Evolutionary conservation across 2,113 vertebrate species (phyloP).

Genomic region (Lynx canadensis): DNA sequence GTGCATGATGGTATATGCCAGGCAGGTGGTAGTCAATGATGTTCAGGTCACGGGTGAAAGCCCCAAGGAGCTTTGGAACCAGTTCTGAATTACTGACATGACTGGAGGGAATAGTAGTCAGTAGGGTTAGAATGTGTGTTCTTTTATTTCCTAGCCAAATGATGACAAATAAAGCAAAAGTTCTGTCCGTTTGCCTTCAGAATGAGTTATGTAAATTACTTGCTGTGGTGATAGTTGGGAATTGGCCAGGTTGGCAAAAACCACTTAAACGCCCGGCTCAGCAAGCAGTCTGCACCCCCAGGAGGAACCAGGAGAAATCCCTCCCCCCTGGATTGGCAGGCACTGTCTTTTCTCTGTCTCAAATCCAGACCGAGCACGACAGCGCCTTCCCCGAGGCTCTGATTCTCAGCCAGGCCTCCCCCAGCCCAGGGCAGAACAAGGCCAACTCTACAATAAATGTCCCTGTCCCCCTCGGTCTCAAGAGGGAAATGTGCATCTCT

Average conservation of each 20-base stretch:
- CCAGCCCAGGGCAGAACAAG: background rate
- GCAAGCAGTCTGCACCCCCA: background rate
- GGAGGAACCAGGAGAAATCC: background rate
- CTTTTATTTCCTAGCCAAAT: background rate
- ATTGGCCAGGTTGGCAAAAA: constrained; percentile 15
- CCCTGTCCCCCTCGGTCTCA: background rate
- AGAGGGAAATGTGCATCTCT: background rate
- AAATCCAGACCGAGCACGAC: background rate
- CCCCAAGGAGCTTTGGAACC: background rate
- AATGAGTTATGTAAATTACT: background rate
- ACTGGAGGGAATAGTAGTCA: background rate
- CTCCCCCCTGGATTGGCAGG: background rate
- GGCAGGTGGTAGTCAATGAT: background rate
- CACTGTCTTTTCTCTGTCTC: background rate
- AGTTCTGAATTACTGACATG: background rate
- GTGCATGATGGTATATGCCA: background rate
- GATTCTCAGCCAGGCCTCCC: background rate
- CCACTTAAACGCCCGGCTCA: background rate
- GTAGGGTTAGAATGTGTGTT: background rate
- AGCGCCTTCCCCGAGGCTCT: background rate
- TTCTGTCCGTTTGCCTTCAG: background rate
- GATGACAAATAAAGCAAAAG: constrained; percentile 44
- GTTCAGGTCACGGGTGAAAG: background rate
- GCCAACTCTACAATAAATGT: background rate
- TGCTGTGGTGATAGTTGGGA: background rate